Evolutionary conservation across 2,113 vertebrate species (phyloP).

Genomic region (Leucoraja erinaceus): DNA sequence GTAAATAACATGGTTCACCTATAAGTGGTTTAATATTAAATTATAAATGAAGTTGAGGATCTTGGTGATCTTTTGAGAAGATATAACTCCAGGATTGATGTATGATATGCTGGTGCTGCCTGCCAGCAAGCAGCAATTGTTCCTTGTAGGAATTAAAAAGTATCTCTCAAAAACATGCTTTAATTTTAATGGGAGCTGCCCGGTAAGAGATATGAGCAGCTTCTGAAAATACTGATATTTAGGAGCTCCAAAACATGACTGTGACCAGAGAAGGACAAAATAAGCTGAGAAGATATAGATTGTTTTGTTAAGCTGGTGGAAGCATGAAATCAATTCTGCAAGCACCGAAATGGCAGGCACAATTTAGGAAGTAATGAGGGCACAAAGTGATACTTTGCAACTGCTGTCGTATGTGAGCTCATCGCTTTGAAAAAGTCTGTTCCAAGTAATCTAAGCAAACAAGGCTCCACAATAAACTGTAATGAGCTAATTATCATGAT

Average conservation of each 20-base stretch:
- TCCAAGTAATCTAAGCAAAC: not conserved
- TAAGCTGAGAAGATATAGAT: not conserved
- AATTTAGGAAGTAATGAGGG: slow-evolving; percentile 14
- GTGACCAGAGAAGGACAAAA: not conserved
- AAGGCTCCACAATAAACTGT: not conserved
- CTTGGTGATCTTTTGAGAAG: not conserved
- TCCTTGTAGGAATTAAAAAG: not conserved
- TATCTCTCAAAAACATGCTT: not conserved
- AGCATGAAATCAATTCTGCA: slow-evolving; percentile 24
- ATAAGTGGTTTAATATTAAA: not conserved
- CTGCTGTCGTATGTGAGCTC: not conserved
- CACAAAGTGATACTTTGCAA: not conserved
- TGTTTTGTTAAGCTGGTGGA: not conserved
- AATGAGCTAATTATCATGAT: slow-evolving; percentile 3
- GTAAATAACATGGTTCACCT: not conserved
- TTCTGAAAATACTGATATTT: not conserved
- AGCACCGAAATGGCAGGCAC: not conserved
- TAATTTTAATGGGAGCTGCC: not conserved
- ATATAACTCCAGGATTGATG: not conserved
- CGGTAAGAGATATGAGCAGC: slow-evolving; percentile 1
- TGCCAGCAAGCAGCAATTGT: not conserved
- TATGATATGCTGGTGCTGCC: not conserved
- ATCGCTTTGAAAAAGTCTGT: not conserved
- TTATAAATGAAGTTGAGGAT: not conserved
- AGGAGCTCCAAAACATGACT: not conserved